A percentile compares a stretch with the other conserved stretches of the same genome.
These are phyloP conservation scores for Sesia bembeciformis DNA, from an alignment of 2,888 invertebrate species.

Conservation along the genomic window DNA sequence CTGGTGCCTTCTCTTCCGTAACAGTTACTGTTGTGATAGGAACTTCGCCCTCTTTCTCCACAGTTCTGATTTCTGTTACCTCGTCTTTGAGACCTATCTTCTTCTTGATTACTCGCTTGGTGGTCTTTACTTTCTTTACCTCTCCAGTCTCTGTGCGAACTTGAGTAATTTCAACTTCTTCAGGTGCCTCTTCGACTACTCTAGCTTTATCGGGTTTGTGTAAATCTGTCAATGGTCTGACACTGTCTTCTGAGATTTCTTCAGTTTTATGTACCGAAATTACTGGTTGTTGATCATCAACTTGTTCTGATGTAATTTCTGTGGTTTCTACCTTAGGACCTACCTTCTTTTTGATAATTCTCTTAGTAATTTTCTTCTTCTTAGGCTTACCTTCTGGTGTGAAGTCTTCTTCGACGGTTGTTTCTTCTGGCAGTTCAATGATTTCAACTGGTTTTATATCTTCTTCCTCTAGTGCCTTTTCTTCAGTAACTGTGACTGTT, in stretches of 20 bases:
- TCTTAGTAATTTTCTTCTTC: slow-evolving; percentile 18
- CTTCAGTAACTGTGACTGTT: slow-evolving; percentile 17
- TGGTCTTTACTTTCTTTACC: slow-evolving; percentile 10
- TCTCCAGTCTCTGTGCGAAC: slow-evolving; percentile 33
- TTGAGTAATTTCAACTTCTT: slow-evolving; percentile 10
- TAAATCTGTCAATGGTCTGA: slow-evolving; percentile 12
- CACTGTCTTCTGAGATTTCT: slow-evolving; percentile 11
- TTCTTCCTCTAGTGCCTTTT: slow-evolving; percentile 21
- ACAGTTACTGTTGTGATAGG: slow-evolving; percentile 26
- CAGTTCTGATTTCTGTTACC: slow-evolving; percentile 47
- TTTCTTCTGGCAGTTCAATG: slow-evolving; percentile 35
- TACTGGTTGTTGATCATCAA: slow-evolving; percentile 17
- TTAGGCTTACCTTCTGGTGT: slow-evolving; percentile 23
- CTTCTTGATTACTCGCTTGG: slow-evolving; percentile 28
- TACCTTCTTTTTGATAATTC: slow-evolving; percentile 9
- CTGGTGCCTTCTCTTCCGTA: slow-evolving; percentile 16
- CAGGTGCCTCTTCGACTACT: slow-evolving; percentile 19
- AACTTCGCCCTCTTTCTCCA: slow-evolving; percentile 42
- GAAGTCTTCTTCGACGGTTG: slow-evolving; percentile 13
- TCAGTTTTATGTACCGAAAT: slow-evolving; percentile 10
- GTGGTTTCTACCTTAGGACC: slow-evolving; percentile 20
- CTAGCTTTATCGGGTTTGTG: slow-evolving; percentile 13
- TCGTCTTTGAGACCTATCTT: slow-evolving; percentile 32
- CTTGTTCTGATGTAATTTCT: slow-evolving; percentile 15
- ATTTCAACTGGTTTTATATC: slow-evolving; percentile 20